These are phyloP conservation scores for Virgularia gustaviana DNA, from an alignment of 92 coral and sea anemone species.

Conservation along the genomic window DNA sequence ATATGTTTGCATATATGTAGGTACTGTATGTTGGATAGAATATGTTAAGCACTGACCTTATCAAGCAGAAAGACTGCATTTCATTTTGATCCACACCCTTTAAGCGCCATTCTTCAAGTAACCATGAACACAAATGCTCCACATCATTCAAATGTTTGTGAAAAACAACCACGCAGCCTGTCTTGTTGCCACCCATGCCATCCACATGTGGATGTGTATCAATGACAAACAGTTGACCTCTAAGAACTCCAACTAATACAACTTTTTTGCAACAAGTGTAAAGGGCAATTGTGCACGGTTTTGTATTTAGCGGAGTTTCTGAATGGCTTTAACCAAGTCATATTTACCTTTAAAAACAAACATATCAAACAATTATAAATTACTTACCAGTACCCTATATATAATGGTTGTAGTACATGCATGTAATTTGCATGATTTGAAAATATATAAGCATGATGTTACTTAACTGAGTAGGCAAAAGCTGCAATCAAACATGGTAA, in stretches of 20 bases:
- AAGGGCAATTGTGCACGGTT: conserved; percentile 26
- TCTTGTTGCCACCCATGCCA: conserved; percentile 10
- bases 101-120: neutral
- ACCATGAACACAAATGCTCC: conserved; percentile 30
- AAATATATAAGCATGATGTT: too few species aligned
- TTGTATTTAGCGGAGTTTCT: too few species aligned
- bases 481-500: too few species aligned
- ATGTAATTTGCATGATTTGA: too few species aligned
- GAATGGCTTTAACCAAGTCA: too few species aligned
- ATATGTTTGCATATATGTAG: too few species aligned
- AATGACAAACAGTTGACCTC: conserved; percentile 28
- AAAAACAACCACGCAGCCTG: conserved; percentile 31
- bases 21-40: too few species aligned
- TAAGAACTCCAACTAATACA: conserved; percentile 25
- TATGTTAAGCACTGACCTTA: conserved; percentile 16
- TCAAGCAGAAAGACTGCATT: conserved; percentile 18
- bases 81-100: neutral
- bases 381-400: too few species aligned
- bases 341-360: too few species aligned
- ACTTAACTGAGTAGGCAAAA: too few species aligned
- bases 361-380: too few species aligned
- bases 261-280: conserved; percentile 37
- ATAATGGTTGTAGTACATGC: too few species aligned
- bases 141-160: conserved; percentile 16
- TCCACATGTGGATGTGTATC: conserved; percentile 33